A percentile compares a stretch with the other conserved stretches of the same genome.
Conservation (phyloP, 92 coral and sea anemone species). For the Desmophyllum pertusum region DNA sequence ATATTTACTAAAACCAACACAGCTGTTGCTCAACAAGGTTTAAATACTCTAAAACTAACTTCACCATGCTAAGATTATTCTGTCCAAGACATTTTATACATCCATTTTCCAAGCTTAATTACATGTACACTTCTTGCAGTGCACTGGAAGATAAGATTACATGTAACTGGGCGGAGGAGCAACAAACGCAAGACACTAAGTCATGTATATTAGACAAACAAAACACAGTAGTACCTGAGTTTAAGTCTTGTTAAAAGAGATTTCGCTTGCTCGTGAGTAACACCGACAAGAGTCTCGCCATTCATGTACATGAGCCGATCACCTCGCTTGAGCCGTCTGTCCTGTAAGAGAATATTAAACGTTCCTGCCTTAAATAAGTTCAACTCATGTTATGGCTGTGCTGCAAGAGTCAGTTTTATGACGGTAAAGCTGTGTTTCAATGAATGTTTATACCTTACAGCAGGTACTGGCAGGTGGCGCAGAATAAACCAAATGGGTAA, state of each 20-base stretch:
- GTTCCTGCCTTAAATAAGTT: neutral
- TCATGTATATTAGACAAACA: neutral
- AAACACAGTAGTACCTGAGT: conserved; percentile 60
- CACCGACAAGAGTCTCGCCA: conserved; percentile 94
- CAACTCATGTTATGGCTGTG: neutral
- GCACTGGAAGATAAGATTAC: neutral
- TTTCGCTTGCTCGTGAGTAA: conserved; percentile 99
- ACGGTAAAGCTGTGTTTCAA: neutral
- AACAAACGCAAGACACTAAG: neutral
- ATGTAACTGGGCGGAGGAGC: neutral
- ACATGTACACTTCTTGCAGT: neutral
- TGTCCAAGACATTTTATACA: neutral
- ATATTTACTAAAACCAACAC: neutral
- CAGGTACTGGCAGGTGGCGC: conserved; percentile 44
- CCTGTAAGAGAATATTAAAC: conserved; percentile 35
- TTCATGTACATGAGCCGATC: conserved; percentile 88
- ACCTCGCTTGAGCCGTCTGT: conserved; percentile 79
- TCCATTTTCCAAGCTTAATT: neutral
- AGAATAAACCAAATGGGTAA: conserved; percentile 10
- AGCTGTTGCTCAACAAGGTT: neutral
- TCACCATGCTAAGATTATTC: neutral
- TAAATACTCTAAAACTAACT: neutral
- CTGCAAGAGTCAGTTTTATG: neutral
- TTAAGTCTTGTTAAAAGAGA: conserved; percentile 89
- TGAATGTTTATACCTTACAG: conserved; percentile 2